Base-by-base conservation (phyloP, 2,888 invertebrate species). In the Linnaemya vulpina region DNA sequence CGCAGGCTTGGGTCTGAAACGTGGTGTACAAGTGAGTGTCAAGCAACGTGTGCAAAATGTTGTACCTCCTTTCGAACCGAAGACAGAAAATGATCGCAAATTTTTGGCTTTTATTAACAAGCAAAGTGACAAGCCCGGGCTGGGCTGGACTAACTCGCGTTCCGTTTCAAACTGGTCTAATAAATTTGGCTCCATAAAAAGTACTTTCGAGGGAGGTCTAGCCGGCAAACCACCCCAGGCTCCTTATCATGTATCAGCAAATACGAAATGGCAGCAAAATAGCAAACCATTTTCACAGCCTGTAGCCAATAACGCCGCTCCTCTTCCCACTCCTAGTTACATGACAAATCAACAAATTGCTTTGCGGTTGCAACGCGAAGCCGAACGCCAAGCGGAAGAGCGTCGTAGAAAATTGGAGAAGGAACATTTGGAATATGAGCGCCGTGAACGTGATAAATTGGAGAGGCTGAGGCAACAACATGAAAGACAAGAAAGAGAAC, bases 11-110 rank as follows among this genome's bases (percentile, higher is more conserved):
- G 94, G 94, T 0, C 88, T 95, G 0, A 92, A 94, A 60, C 93
- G 94, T 0, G 94, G 94, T 0, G 94, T 95, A 0, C 93, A 94
- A 86, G 94, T 94, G 0, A 93, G 93, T 53, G 93, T 93, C 13
- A 93, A 93, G 86, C 89, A 90, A 5, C 89, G 91, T 2, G 92
- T 92, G 4, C 93, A 91, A 46, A 92, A 92, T 65, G 91, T 90
- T 53, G 94, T 96, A 49, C 96, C 96, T 0, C 93, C 94, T 1
- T 96, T 97, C 87, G 94, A 94, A 87, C 96, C 97, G 0, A 97
- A 96, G 92, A 97, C 97, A 0, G 97, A 97, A 71, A 97, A 96
- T 88, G 97, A 97, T 90, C 94, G 94, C 75, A 97, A 97, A 90
- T 97, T 97, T 89, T 92, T 97, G 68, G 96, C 97, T 0, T 95